Percentiles rank a stretch among this genome's conserved stretches.
Evolutionary conservation across 23 tunicate species (phyloP).

Genomic region (Phallusia fumigata): DNA sequence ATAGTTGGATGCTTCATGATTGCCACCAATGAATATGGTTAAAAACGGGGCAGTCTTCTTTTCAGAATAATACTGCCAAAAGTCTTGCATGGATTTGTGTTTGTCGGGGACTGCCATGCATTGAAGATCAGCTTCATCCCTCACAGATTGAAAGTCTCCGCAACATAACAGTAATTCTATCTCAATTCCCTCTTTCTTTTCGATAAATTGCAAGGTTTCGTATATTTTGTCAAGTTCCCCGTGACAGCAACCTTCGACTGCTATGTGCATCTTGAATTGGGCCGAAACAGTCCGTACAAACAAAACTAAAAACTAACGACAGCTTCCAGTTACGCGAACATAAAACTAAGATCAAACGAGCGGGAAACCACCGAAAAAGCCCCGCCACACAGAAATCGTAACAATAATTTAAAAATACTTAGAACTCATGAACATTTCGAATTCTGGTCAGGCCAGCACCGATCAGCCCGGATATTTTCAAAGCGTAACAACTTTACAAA

Average conservation of each 20-base stretch:
- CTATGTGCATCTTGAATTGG: constrained; percentile 58
- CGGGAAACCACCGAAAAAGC: too few relatives aligned
- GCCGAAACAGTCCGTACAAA: too few relatives aligned
- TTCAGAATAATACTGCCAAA: constrained; percentile 96
- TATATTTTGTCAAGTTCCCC: constrained; percentile 93
- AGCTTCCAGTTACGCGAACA: too few relatives aligned
- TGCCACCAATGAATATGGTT: constrained; percentile 98
- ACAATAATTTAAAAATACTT: too few relatives aligned
- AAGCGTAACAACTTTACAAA: too few relatives aligned
- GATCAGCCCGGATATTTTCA: too few relatives aligned
- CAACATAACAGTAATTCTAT: constrained; percentile 88
- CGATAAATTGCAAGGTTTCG: constrained; percentile 86
- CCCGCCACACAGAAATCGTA: too few relatives aligned
- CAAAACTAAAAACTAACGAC: too few relatives aligned
- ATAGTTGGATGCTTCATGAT: constrained; percentile 98
- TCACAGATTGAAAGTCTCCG: constrained; percentile 95
- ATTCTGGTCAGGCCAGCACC: too few relatives aligned
- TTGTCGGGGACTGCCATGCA: constrained; percentile 96
- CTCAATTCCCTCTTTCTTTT: constrained; percentile 62
- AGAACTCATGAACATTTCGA: too few relatives aligned
- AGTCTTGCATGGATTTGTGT: constrained; percentile 85
- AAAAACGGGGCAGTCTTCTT: constrained; percentile 81
- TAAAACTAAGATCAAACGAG: too few relatives aligned
- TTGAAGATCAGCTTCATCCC: constrained; percentile 81
- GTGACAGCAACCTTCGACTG: constrained; percentile 98